Base-by-base conservation (phyloP, 1,140 invertebrate species). In the Diachasma alloeum region DNA sequence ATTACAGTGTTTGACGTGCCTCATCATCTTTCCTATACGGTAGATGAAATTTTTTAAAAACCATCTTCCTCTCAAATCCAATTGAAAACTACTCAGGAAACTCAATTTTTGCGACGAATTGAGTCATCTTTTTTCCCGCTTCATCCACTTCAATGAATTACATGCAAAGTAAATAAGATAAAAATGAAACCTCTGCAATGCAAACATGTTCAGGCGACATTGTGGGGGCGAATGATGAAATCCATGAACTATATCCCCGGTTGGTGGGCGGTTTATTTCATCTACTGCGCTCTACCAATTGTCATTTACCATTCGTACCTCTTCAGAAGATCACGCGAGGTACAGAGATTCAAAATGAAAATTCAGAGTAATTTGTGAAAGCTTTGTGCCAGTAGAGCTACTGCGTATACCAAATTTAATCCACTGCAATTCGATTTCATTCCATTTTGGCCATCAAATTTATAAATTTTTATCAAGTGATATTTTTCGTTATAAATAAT, bases 241-340 rank as follows among this genome's bases (percentile, higher is more conserved):
- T 91, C 91, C 63, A 92, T 94, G 85, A 94, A 95, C 90, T 93
- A 95, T 89, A 94, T 93, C 84, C 94, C 94, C 67, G 93, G 93
- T 81, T 93, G 92, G 90, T 96, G 95, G 94, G 92, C 92, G 44
- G 81, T 94, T 68, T 97, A 96, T 90, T 93, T 94, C 80, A 79
- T 93, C 73, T 96, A 96, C 89, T 93, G 94, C 84, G 87, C 92
- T 24, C 91, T 96, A 81, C 95, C 95, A 46, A 86, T 96, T 81
- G 81, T 87, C 76, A 84, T 92, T 46, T 97, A 96, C 87, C 86
- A 94, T 72, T 93, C 91, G 84, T 96, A 93, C 88, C 90, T 96
- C 68, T 90, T 91, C 80, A 90, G 89, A 78, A 90, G 93, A 77
- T 89, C 92, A 26, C 90, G 91, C 82, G 93, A 96, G 94, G 94